Base-by-base conservation (phyloP, 2,888 invertebrate genomes). In the Latheticus oryzae region DNA sequence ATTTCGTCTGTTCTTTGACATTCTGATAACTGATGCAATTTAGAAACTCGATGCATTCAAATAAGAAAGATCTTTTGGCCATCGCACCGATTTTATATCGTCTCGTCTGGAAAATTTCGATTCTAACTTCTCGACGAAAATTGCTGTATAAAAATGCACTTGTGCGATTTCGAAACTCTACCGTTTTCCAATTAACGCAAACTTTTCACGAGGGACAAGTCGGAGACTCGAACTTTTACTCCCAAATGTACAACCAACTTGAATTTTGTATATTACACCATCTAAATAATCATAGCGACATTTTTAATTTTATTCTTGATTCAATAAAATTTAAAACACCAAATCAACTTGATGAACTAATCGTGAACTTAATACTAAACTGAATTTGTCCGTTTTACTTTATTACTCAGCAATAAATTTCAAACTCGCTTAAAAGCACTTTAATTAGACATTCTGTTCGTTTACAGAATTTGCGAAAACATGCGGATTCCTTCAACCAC, bases 361-460 rank as follows among this genome's bases (percentile, higher is more conserved):
- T 47, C 47, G 47, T 47, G 23, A 47, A 35, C 15, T 33, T 47
- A 33, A 47, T 35, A 12, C 47, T 11, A 21, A 47, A 9, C 15
- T 35, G 33, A 33, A 47, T 47, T 33, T 47, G 47, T 47, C 47
- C 24, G 24, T 47, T 42, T 42, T 42, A 42, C 42, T 35, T 47
- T 47, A 47, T 47, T 47, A 35, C 33, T 35, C 23, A 7, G 47
- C 47, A 47, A 47, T 47, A 47, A 33, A 47, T 33, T 47, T 47
- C 15, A 33, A 47, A 33, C 47, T 47, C 23, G 24, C 35, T 47
- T 33, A 47, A 47, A 47, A 47, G 47, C 47, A 35, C 33, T 47
- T 33, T 47, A 47, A 33, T 47, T 47, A 47, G 45, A 33, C 47
- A 35, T 47, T 47, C 35, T 47, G 35, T 16, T 33, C 33, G 15